Base-by-base conservation (phyloP, 2,797 vertebrate genomes). In the Capromys pilorides region DNA sequence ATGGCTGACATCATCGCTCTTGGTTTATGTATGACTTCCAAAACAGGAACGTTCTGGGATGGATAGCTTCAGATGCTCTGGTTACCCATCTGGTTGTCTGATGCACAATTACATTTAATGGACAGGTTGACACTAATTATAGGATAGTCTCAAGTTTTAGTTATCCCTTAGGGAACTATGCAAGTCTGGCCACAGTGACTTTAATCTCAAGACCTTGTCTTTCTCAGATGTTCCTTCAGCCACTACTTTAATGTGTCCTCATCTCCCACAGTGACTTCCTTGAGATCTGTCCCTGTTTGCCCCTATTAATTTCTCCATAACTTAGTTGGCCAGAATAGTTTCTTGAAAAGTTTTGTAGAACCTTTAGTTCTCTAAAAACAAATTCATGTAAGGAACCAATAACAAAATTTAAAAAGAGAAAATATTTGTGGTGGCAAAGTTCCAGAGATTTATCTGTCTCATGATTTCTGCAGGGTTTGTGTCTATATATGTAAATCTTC, bases 341-440 rank as follows among this genome's bases (percentile, higher is more conserved):
- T 79, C 39, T 90, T 85, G 81, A 57, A 83, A 87, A 62, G 8
- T 33, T 71, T 93, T 57, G 71, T 24, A 49, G 69, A 83, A 31
- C 2, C 62, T 79, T 83, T 33, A 36, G 69, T 54, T 83, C 24
- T 78, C 91, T 67, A 93, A 93, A 19, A 31, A 95, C 18, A 83
- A 84, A 3, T 16, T 45, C 62, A 69, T 84, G 36, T 57, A 49
- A 59, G 64, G 24, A 81, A 88, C 41, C 11, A 2, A 51, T 54
- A 78, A 41, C 0, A 26, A 62, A 51, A 90, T 21, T 73, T n/a
- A 77, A 77, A 18, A 90, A 77, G 66, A n/a, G 33, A 61, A 90
- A 90, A 51, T 49, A 62, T 21, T 26, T 69, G 66, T n/a, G 26
- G 41, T 54, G 22, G 21, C 1, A 61, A 90, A 77, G n/a, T 26